phyloP scores from a whole-genome alignment of 2,797 vertebrate genomes.

The Phyllotis vaccarum region DNA sequence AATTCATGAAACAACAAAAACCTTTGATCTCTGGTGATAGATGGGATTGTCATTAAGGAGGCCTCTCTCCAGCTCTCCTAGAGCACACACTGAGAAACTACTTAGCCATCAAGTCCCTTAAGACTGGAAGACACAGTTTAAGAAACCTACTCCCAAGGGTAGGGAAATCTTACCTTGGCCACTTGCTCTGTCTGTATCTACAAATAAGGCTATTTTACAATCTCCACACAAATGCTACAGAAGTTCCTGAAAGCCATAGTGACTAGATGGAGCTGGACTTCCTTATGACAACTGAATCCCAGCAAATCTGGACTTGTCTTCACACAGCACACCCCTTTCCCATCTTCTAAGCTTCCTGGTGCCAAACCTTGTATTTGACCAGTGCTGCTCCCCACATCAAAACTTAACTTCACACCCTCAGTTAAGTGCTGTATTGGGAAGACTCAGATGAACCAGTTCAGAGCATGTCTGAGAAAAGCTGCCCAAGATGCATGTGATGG shows the following conservation, averaged over 20 bases:
- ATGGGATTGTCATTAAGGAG: constrained; percentile 59
- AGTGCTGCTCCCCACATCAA: not conserved
- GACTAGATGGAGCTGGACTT: not conserved
- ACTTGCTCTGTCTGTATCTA: not conserved
- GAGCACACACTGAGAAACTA: not conserved
- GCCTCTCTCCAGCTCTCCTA: not conserved
- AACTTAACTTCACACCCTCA: not conserved
- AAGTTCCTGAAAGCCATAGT: not conserved
- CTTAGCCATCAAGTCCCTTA: constrained; percentile 15
- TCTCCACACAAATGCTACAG: not conserved
- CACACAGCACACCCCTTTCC: too few relatives aligned
- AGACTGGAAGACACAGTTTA: constrained; percentile 15
- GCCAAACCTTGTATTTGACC: not conserved
- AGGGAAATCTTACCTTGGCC: not conserved
- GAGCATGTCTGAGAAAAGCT: not conserved
- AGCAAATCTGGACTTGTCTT: not conserved
- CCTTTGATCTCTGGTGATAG: constrained; percentile 64
- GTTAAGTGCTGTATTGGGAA: not conserved
- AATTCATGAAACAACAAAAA: constrained; percentile 19
- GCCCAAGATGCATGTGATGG: rapidly evolving
- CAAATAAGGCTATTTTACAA: not conserved
- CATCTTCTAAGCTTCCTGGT: not conserved
- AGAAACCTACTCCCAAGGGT: not conserved
- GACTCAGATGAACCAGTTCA: not conserved
- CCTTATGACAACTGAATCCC: not conserved